A percentile compares a stretch with the other conserved stretches of the same genome.
Evolutionary conservation across 2,797 vertebrate species (phyloP).

Genomic region (Eulemur coronatus): DNA sequence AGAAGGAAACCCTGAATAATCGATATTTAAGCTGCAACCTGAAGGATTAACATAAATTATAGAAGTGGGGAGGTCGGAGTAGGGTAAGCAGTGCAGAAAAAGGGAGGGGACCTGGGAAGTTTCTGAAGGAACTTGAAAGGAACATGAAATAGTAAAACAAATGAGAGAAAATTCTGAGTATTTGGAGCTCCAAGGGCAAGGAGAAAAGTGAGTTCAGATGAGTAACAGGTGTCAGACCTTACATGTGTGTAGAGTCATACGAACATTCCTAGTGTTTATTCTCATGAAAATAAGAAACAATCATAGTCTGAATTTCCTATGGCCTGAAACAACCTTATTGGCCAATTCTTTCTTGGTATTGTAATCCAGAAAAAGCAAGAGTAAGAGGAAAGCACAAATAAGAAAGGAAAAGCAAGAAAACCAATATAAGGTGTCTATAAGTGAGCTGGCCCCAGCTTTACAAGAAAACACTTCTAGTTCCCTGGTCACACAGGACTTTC

Average conservation of each 20-base stretch:
- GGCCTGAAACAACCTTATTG: neutral
- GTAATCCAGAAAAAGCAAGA: neutral
- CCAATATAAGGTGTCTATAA: neutral
- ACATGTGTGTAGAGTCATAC: accelerated
- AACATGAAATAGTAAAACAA: neutral
- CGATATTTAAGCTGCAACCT: neutral
- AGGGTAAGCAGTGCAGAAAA: neutral
- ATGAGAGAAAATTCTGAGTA: neutral
- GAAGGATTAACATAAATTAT: neutral
- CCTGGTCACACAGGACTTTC: neutral
- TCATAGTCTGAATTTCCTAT: neutral
- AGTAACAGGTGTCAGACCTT: neutral
- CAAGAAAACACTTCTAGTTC: neutral
- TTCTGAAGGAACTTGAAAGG: neutral
- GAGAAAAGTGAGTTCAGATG: neutral
- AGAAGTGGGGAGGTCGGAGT: neutral
- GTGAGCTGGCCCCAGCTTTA: neutral
- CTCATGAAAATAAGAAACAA: neutral
- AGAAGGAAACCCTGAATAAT: neutral
- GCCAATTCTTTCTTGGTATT: neutral
- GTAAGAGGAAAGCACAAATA: accelerated
- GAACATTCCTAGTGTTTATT: neutral
- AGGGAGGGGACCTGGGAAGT: neutral
- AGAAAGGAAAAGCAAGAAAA: neutral
- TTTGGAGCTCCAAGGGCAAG: neutral